These are phyloP conservation scores for Tenrec ecaudatus DNA, from an alignment of 2,113 vertebrate species.

Conservation along the genomic window DNA sequence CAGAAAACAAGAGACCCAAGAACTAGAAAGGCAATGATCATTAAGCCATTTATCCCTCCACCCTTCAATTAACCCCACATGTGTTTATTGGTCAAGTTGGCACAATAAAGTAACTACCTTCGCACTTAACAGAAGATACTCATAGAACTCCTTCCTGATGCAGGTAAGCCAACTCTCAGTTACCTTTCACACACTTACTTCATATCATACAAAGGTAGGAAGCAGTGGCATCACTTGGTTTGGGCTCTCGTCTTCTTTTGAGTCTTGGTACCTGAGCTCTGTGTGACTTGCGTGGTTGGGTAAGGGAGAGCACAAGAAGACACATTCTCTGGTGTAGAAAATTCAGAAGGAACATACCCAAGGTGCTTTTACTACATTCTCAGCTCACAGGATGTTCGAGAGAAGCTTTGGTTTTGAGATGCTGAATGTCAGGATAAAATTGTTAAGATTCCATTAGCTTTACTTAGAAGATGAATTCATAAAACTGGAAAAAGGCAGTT, in stretches of 20 bases:
- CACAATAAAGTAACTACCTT: too few relatives aligned
- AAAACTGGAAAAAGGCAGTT: background rate
- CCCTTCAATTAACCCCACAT: too few relatives aligned
- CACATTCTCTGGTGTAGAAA: background rate
- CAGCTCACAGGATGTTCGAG: background rate
- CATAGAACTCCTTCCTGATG: background rate
- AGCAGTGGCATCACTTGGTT: background rate
- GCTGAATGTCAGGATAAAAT: background rate
- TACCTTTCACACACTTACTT: background rate
- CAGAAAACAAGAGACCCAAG: too few relatives aligned
- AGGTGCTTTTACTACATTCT: background rate
- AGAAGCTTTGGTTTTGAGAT: background rate
- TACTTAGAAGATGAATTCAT: background rate
- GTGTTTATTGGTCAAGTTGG: too few relatives aligned
- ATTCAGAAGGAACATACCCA: background rate
- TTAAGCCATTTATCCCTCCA: too few relatives aligned
- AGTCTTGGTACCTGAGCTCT: background rate
- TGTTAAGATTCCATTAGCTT: background rate
- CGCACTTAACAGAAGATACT: background rate
- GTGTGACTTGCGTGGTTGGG: background rate
- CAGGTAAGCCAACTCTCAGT: background rate
- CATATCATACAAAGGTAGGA: background rate
- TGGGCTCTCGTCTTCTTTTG: background rate
- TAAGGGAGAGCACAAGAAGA: background rate
- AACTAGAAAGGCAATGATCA: too few relatives aligned